Evolutionary conservation across 1,140 invertebrate genomes (phyloP).

Genomic region (Drosophila mayri): DNA sequence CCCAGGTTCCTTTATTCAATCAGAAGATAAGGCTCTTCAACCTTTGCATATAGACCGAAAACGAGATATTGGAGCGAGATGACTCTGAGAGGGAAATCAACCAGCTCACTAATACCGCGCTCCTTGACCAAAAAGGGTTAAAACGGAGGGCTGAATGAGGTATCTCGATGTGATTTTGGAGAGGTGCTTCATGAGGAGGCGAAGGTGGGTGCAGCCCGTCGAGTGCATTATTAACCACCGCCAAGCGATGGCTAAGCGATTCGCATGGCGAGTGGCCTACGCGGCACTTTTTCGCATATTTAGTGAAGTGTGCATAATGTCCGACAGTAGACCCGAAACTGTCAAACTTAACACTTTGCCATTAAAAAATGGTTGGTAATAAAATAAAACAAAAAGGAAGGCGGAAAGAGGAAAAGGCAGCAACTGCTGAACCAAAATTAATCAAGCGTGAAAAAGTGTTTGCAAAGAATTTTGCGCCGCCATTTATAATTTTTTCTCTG

Average conservation of each 20-base stretch:
- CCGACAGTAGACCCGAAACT: conserved; percentile 58
- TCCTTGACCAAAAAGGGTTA: conserved; percentile 31
- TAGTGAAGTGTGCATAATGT: conserved; percentile 74
- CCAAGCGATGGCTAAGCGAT: conserved; percentile 8
- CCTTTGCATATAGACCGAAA: neutral
- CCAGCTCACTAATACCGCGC: conserved; percentile 47
- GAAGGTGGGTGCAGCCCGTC: neutral
- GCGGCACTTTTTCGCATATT: conserved; percentile 50
- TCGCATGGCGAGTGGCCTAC: conserved; percentile 11
- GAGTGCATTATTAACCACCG: conserved; percentile 37
- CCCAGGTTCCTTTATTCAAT: conserved; percentile 52
- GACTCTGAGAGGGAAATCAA: neutral
- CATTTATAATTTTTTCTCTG: conserved; percentile 65
- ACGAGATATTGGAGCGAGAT: neutral
- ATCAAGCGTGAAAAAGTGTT: conserved; percentile 78
- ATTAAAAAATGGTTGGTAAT: conserved; percentile 72
- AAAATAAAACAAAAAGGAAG: conserved; percentile 61
- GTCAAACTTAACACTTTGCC: conserved; percentile 79
- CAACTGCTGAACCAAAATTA: conserved; percentile 58
- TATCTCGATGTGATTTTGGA: neutral
- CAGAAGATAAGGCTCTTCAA: conserved; percentile 55
- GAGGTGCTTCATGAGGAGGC: neutral
- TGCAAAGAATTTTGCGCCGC: conserved; percentile 73
- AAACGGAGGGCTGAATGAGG: neutral
- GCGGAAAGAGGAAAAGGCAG: conserved; percentile 20